These are phyloP conservation scores for Zaprionus obscuricornis DNA, from an alignment of 2,888 invertebrate genomes.

Conservation along the genomic window DNA sequence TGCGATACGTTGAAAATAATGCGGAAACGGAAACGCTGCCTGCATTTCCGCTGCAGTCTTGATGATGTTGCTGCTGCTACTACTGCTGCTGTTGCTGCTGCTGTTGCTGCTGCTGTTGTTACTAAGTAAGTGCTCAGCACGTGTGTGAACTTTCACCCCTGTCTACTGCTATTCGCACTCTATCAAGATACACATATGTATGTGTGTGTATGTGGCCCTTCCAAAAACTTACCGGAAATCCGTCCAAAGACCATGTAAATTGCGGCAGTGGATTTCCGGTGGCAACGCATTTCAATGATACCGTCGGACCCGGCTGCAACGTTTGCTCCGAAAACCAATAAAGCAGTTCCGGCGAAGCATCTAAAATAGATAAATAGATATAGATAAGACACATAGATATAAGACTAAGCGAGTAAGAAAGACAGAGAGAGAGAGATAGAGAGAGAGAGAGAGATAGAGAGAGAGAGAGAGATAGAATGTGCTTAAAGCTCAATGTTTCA, in stretches of 20 bases:
- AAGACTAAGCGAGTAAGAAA: too few species aligned
- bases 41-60: conserved; percentile 60
- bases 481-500: conserved; percentile 20
- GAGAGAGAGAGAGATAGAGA: conserved; percentile 44
- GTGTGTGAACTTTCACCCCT: conserved; percentile 33
- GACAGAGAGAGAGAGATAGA: too few species aligned
- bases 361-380: conserved; percentile 84
- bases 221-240: conserved; percentile 91
- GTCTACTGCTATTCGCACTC: not conserved
- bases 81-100: not conserved
- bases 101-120: conserved; percentile 14
- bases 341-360: conserved; percentile 93
- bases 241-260: conserved; percentile 95
- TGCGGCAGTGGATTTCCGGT: conserved; percentile 96
- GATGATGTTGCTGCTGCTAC: conserved; percentile 1
- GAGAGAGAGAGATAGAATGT: conserved; percentile 15
- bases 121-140: conserved; percentile 51
- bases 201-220: conserved; percentile 19
- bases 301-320: conserved; percentile 94
- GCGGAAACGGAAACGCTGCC: conserved; percentile 69
- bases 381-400: not conserved
- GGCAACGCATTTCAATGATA: conserved; percentile 96
- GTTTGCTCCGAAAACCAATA: conserved; percentile 97
- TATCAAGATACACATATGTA: conserved; percentile 12
- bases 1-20: conserved; percentile 26